These are phyloP conservation scores for Ailurus styani DNA, from an alignment of 2,113 vertebrate genomes.

Conservation along the genomic window DNA sequence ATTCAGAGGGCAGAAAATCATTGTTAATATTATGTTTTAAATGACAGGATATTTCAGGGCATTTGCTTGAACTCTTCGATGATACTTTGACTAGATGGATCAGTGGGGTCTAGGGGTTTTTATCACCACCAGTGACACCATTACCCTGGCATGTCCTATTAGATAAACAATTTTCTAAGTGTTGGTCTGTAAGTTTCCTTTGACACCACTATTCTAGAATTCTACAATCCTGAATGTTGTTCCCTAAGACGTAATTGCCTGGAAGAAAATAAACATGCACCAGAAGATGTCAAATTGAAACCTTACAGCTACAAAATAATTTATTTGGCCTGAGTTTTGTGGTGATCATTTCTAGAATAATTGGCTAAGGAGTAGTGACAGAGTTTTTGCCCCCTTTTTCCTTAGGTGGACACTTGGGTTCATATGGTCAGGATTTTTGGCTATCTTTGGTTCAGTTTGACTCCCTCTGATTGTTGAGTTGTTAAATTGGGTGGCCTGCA, in stretches of 20 bases:
- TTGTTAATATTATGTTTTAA: not conserved
- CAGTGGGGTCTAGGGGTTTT: not conserved
- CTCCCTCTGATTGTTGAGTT: slow-evolving; percentile 25
- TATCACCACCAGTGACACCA: not conserved
- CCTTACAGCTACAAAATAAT: not conserved
- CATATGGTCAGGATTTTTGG: not conserved
- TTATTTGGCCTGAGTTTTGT: not conserved
- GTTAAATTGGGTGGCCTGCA: slow-evolving; percentile 61
- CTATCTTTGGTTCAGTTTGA: slow-evolving; percentile 44
- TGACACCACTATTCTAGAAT: not conserved
- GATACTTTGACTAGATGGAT: not conserved
- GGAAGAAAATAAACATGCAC: not conserved
- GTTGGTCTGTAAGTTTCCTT: not conserved
- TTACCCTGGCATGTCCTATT: not conserved
- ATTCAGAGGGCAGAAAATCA: not conserved
- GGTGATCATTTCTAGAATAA: not conserved
- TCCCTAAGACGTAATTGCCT: not conserved
- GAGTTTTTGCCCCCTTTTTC: not conserved
- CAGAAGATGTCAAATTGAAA: not conserved
- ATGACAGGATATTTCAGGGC: not conserved
- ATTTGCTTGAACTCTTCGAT: not conserved
- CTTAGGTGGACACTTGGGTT: not conserved
- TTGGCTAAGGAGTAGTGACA: not conserved
- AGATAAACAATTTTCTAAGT: not conserved
- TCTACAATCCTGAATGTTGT: not conserved